Conservation (phyloP, 1,140 invertebrate species). For the Apolygus lucorum region DNA sequence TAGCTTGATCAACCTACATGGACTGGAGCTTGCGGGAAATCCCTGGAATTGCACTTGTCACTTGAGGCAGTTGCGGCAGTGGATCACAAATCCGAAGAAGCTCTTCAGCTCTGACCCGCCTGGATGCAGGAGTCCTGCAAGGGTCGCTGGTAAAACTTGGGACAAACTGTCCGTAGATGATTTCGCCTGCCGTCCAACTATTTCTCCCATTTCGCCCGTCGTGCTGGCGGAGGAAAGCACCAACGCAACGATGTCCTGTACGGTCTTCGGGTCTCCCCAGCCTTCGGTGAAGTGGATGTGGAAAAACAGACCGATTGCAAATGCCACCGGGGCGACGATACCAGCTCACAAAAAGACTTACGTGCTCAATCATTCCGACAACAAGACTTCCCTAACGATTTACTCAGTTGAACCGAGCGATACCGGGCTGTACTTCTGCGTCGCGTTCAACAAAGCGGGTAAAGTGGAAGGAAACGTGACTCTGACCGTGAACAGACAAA, state of each 20-base stretch:
- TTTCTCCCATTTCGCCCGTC: constrained; percentile 41
- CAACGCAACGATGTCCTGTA: constrained; percentile 64
- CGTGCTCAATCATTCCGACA: constrained; percentile 33
- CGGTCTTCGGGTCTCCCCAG: constrained; percentile 56
- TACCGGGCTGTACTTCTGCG: constrained; percentile 61
- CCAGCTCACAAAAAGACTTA: constrained; percentile 33
- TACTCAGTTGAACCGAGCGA: constrained; percentile 58
- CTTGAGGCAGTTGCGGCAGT: constrained; percentile 59
- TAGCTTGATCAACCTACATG: constrained; percentile 57
- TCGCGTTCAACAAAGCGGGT: constrained; percentile 64
- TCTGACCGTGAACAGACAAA: constrained; percentile 49
- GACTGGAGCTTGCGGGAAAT: constrained; percentile 62
- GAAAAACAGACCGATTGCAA: constrained; percentile 44
- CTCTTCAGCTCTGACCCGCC: constrained; percentile 61
- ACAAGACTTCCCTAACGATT: constrained; percentile 59
- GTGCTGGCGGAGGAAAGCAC: constrained; percentile 53
- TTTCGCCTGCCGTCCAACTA: constrained; percentile 36
- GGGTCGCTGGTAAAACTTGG: constrained; percentile 57
- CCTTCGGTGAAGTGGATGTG: constrained; percentile 51
- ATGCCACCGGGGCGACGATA: constrained; percentile 42
- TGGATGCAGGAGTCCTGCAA: constrained; percentile 51
- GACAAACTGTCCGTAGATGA: constrained; percentile 65
- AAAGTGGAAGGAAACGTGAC: constrained; percentile 59
- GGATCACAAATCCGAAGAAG: constrained; percentile 68
- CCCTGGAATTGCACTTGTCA: constrained; percentile 74